phyloP scores from a whole-genome alignment of 2,797 vertebrate genomes.

The Gallinago stenura region DNA sequence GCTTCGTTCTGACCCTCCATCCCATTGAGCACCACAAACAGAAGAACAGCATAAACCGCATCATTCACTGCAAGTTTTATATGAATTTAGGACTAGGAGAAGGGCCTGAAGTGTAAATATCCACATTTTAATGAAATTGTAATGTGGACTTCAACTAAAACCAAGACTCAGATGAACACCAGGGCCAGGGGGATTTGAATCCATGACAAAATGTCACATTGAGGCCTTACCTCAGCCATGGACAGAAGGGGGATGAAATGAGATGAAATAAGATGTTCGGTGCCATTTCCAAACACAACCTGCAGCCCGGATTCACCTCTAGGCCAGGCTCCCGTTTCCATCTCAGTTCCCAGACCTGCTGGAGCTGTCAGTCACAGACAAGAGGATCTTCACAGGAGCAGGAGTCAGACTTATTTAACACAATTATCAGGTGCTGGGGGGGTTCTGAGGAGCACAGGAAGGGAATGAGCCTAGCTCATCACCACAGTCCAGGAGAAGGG shows the following conservation, averaged over 20 bases:
- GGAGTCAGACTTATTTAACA: neutral
- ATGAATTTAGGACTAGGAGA: neutral
- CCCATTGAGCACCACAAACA: neutral
- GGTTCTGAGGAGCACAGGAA: neutral
- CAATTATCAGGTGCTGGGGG: neutral
- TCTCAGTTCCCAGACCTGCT: neutral
- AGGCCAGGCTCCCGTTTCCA: neutral
- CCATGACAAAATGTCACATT: accelerated
- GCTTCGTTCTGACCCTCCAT: neutral
- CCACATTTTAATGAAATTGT: accelerated
- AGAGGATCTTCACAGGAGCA: neutral
- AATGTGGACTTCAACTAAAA: neutral
- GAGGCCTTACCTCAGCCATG: neutral
- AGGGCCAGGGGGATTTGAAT: neutral
- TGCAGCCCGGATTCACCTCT: neutral
- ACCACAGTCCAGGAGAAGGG: neutral
- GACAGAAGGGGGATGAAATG: neutral
- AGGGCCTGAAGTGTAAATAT: neutral
- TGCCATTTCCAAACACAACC: neutral
- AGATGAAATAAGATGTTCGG: neutral
- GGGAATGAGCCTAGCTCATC: neutral
- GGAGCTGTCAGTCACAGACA: neutral
- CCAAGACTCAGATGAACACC: neutral
- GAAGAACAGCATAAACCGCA: no score
- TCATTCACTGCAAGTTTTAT: accelerated